A percentile compares a stretch with the other conserved stretches of the same genome.
These are phyloP conservation scores for Schizothorax lantsangensis DNA, from an alignment of 2,797 vertebrate genomes.

Conservation along the genomic window DNA sequence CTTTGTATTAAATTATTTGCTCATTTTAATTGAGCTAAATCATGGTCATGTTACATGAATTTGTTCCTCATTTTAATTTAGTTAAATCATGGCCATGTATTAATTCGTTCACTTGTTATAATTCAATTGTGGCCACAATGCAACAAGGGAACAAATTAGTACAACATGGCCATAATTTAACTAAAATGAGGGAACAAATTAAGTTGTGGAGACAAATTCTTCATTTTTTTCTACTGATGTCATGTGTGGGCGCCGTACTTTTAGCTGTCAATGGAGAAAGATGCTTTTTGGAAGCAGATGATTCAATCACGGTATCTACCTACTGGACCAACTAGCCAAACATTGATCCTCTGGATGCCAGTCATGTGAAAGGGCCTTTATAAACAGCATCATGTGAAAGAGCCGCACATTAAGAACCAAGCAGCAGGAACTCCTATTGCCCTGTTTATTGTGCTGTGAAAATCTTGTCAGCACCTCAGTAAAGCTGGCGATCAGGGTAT, in stretches of 20 bases:
- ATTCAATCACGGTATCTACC: not conserved
- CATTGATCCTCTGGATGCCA: not conserved
- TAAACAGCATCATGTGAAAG: constrained; percentile 22
- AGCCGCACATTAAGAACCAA: not conserved
- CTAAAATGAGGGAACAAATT: not conserved
- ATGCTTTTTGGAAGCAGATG: not conserved
- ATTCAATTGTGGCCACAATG: not conserved
- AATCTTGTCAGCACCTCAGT: not conserved
- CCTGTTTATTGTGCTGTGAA: constrained; percentile 8
- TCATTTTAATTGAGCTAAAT: not conserved
- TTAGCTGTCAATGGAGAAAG: not conserved
- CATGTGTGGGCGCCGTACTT: not conserved
- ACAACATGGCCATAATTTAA: not conserved
- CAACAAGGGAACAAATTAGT: not conserved
- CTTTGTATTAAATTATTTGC: not conserved
- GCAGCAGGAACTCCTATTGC: not conserved
- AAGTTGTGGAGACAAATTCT: not conserved
- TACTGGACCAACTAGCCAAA: not conserved
- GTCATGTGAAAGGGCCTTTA: constrained; percentile 33
- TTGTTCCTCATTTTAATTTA: not conserved
- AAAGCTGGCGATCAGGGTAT: not conserved
- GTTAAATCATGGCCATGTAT: not conserved
- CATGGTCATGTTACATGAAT: not conserved
- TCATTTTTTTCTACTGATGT: not conserved
- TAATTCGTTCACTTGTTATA: not conserved